These are phyloP conservation scores for Mythimna impura DNA, from an alignment of 2,888 invertebrate genomes.

Conservation along the genomic window DNA sequence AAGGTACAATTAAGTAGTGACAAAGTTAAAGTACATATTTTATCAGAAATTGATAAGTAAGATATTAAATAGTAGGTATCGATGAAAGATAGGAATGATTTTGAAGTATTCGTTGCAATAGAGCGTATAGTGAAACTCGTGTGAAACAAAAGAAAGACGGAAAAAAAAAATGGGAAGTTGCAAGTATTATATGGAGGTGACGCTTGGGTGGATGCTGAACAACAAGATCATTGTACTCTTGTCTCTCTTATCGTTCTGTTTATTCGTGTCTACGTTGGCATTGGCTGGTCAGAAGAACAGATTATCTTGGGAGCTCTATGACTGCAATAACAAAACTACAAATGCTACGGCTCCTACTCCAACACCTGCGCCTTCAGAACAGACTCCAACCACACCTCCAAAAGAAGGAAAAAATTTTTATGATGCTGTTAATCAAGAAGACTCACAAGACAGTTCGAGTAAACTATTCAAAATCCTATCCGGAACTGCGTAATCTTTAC, in stretches of 20 bases:
- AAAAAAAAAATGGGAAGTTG: conserved; percentile 68
- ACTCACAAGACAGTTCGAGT: too few species aligned
- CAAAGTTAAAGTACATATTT: conserved; percentile 3
- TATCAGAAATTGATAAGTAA: conserved; percentile 62
- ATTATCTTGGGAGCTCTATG: conserved; percentile 67
- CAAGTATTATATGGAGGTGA: conserved; percentile 77
- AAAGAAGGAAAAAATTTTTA: rapidly evolving
- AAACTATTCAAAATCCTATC: conserved; percentile 23
- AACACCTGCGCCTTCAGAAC: neutral
- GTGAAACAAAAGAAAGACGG: neutral
- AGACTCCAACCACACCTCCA: neutral
- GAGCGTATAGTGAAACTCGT: conserved; percentile 50
- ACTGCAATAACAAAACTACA: conserved; percentile 53
- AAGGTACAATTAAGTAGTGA: conserved; percentile 28
- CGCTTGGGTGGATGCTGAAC: conserved; percentile 80
- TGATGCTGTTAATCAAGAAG: rapidly evolving
- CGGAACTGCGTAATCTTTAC: conserved; percentile 1
- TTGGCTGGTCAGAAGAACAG: conserved; percentile 80
- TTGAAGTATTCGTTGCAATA: conserved; percentile 53
- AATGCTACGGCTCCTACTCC: neutral
- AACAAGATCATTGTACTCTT: conserved; percentile 85
- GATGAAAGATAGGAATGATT: conserved; percentile 44
- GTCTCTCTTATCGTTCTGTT: conserved; percentile 77
- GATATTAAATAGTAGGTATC: conserved; percentile 34
- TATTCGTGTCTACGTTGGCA: conserved; percentile 82